These are phyloP conservation scores for Abrostola triplasia DNA, from an alignment of 2,888 invertebrate genomes.

Conservation along the genomic window DNA sequence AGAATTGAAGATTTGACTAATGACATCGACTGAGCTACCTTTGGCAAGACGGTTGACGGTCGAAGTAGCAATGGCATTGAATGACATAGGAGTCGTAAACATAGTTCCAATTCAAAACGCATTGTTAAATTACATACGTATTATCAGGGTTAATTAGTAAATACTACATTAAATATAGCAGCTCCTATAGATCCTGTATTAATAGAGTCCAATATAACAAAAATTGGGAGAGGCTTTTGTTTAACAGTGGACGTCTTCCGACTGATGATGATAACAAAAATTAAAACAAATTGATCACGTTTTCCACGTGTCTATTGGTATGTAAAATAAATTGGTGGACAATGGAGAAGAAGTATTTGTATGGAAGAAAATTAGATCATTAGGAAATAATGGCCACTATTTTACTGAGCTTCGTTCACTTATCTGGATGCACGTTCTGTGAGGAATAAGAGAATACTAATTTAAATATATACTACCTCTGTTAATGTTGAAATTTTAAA, in stretches of 20 bases:
- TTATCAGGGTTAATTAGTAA: too few relatives aligned
- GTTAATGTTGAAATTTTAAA: neutral
- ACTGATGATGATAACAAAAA: too few relatives aligned
- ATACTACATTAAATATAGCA: too few relatives aligned
- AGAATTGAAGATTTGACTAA: neutral
- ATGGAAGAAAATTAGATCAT: neutral
- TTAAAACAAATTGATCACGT: neutral
- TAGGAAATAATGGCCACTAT: constrained; percentile 4
- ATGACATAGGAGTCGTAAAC: neutral
- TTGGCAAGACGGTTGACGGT: neutral
- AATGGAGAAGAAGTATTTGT: neutral
- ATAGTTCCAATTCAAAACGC: too few relatives aligned
- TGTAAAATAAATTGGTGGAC: neutral
- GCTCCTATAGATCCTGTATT: too few relatives aligned
- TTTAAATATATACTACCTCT: neutral
- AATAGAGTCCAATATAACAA: too few relatives aligned
- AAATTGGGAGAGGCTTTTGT: too few relatives aligned
- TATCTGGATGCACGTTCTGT: neutral
- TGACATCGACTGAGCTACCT: neutral
- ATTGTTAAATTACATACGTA: too few relatives aligned
- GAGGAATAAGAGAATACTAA: neutral
- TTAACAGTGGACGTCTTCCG: too few relatives aligned
- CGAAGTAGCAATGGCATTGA: neutral
- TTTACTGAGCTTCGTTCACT: neutral
- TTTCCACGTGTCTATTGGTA: neutral